A percentile compares a stretch with the other conserved stretches of the same genome.
phyloP scores from a whole-genome alignment of 2,797 vertebrate species.

The Cheirogaleus major region DNA sequence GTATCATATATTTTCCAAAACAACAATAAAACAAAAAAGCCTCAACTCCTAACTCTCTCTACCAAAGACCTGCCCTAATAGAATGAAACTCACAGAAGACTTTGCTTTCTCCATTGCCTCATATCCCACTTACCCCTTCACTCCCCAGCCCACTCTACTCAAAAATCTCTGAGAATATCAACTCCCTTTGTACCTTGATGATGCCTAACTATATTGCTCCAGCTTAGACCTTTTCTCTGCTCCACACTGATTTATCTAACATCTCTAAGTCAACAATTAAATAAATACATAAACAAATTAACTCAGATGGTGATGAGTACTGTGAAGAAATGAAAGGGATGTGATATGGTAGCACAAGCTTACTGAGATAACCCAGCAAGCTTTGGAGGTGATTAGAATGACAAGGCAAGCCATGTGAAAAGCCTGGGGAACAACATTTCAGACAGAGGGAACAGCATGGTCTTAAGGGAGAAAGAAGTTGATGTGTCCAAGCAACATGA shows the following conservation, averaged over 20 bases:
- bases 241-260: background rate
- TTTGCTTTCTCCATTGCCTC: background rate
- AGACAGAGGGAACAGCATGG: background rate
- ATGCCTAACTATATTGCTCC: background rate
- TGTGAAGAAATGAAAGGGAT: background rate
- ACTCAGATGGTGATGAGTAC: background rate
- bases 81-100: background rate
- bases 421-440: background rate
- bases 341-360: background rate
- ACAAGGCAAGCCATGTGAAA: background rate
- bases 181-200: background rate
- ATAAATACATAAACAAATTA: background rate
- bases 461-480: background rate
- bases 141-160: background rate
- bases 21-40: constrained; percentile 2
- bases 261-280: constrained; percentile 37
- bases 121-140: background rate
- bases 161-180: background rate
- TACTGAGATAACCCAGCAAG: background rate
- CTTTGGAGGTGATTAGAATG: background rate
- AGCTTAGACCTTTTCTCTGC: background rate
- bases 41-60: background rate
- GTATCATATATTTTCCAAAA: constrained; percentile 44
- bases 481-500: background rate
- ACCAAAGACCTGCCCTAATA: background rate